Base-by-base conservation (phyloP, 1,140 invertebrate genomes). In the Drosophila elegans region DNA sequence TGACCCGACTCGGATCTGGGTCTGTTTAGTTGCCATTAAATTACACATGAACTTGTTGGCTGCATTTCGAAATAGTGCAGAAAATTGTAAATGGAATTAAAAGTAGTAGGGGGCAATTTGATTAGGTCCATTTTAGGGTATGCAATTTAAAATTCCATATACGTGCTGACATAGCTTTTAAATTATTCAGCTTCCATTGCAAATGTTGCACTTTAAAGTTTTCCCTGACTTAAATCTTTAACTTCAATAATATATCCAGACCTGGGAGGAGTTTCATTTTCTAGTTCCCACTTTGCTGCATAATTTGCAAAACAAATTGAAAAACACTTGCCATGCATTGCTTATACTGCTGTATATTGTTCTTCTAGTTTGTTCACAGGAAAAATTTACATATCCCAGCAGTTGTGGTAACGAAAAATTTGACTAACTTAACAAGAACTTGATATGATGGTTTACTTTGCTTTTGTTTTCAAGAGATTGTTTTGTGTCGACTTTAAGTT, bases 281-380 rank as follows among this genome's bases (percentile, higher is more conserved):
- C 34, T 2, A 39, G 51, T 48, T 69, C 32, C 36, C 48, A 69
- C 39, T 71, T 63, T 74, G 53, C 46, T 77, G 75, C 68, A 54
- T 64, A 71, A 75, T 75, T 71, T 80, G 54, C 45, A 78, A 79
- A 79, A 51, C 55, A 79, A 79, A 79, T 78, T 78, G 49, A 67
- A 52, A 73, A 79, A 73, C 60, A 78, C 54, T 59, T 78, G 66
- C 41, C 49, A 72, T 54, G 32, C 56, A 55, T 45, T 59, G 59
- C 68, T 63, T 55, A 49, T 39, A 46, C 52, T 39, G 32, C 6
- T 48, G 42, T 48, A 52, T 45, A 49, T 71, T 69, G 64, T 69
- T 48, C 52, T 71, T 46, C 42, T 32, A 69, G 63, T 52, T 51
- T 60, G 49, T 25, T 13, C 38, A 53, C 38, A 38, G 64, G 13